Conservation (phyloP, 2,797 vertebrate species). For the Vireo griseus region DNA sequence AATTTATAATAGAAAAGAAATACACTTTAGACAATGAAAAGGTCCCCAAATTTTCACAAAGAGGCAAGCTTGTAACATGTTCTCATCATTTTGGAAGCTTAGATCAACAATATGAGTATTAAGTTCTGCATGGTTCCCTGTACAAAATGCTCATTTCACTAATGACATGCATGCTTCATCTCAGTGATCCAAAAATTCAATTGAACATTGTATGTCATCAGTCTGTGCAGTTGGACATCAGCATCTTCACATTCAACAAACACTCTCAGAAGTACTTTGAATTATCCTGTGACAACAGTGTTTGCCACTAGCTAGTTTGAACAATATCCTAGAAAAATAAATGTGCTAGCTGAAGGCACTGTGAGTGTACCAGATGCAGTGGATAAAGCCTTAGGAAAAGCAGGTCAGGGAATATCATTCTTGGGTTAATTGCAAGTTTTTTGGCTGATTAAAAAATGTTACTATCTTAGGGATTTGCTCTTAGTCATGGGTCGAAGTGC, state of each 20-base stretch:
- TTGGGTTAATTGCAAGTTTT: background rate
- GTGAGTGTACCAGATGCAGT: background rate
- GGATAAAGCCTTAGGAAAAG: background rate
- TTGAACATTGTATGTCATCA: background rate
- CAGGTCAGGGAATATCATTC: accelerated
- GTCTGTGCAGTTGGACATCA: background rate
- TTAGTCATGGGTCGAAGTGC: background rate
- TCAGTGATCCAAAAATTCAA: background rate
- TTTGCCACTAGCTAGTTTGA: background rate
- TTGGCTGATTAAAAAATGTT: background rate
- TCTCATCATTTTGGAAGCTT: background rate
- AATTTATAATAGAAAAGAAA: background rate
- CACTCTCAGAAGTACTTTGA: background rate
- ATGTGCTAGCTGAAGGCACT: background rate
- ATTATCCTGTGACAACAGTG: background rate
- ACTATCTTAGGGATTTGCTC: background rate
- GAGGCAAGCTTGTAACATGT: background rate
- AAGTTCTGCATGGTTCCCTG: background rate
- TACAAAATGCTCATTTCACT: background rate
- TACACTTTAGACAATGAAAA: background rate
- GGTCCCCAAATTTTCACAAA: background rate
- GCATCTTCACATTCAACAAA: background rate
- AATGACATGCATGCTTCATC: background rate
- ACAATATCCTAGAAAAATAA: background rate
- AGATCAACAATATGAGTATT: background rate